Conservation (phyloP, 2,888 invertebrate genomes). For the Drosophila peninsularis region DNA sequence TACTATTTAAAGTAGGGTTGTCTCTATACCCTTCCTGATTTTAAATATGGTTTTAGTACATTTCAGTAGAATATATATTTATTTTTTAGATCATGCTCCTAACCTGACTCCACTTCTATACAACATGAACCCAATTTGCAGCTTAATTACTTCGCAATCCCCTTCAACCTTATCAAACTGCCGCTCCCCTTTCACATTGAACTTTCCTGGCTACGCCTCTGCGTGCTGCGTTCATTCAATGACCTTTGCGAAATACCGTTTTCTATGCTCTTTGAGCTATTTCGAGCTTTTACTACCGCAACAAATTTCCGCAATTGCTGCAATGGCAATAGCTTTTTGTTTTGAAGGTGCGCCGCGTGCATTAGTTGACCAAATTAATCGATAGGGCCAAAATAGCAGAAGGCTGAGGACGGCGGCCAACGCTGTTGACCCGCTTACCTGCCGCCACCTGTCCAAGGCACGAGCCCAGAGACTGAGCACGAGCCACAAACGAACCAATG, state of each 20-base stretch:
- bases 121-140: neutral
- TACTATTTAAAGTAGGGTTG: no score
- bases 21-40: no score
- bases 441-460: slow-evolving; percentile 35
- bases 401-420: neutral
- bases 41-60: no score
- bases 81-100: no score
- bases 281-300: slow-evolving; percentile 44
- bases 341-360: slow-evolving; percentile 70
- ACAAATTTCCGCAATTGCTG: slow-evolving; percentile 72
- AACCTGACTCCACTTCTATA: neutral
- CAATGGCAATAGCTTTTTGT: slow-evolving; percentile 45
- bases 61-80: no score
- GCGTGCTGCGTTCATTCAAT: slow-evolving; percentile 35
- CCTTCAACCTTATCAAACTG: neutral
- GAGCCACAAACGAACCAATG: neutral
- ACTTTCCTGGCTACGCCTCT: slow-evolving; percentile 12
- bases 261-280: neutral
- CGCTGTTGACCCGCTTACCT: slow-evolving; percentile 66
- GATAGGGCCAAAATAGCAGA: slow-evolving; percentile 66
- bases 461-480: neutral
- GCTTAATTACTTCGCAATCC: neutral
- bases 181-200: slow-evolving; percentile 5
- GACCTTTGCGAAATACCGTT: slow-evolving; percentile 59
- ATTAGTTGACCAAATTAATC: slow-evolving; percentile 72